A percentile compares a stretch with the other conserved stretches of the same genome.
Evolutionary conservation across 2,113 vertebrate species (phyloP).

Genomic region (Xiphophorus maculatus): DNA sequence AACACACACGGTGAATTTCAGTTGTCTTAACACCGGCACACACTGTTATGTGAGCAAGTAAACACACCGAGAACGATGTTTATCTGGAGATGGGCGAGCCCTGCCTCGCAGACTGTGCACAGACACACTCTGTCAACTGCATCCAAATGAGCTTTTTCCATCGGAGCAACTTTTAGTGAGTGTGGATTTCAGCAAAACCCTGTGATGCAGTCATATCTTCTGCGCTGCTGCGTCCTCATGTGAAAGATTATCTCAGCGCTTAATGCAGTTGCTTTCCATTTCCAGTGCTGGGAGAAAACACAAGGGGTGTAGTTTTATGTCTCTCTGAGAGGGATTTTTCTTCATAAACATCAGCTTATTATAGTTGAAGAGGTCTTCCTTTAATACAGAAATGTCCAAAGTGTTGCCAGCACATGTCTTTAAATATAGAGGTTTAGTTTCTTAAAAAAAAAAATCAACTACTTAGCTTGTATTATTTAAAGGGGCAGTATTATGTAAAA

Average conservation of each 20-base stretch:
- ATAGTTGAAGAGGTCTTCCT: neutral
- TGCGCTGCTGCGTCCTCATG: slow-evolving; percentile 26
- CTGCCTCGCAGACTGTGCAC: slow-evolving; percentile 36
- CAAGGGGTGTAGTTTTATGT: slow-evolving; percentile 2
- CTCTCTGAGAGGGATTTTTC: neutral
- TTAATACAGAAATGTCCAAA: neutral
- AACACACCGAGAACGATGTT: slow-evolving; percentile 17
- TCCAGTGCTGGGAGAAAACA: slow-evolving; percentile 9
- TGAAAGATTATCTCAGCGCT: slow-evolving; percentile 32
- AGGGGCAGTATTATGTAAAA: too few species aligned
- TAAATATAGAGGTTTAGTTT: too few species aligned
- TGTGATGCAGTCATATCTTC: slow-evolving; percentile 21
- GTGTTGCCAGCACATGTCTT: neutral
- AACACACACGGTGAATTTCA: slow-evolving; percentile 1
- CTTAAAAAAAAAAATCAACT: too few species aligned
- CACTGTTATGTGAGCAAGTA: slow-evolving; percentile 1
- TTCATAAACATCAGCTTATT: neutral
- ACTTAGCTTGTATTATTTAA: too few species aligned
- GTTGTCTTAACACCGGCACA: slow-evolving; percentile 12
- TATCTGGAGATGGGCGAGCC: slow-evolving; percentile 12
- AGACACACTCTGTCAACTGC: slow-evolving; percentile 28
- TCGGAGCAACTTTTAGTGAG: slow-evolving; percentile 27
- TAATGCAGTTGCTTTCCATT: slow-evolving; percentile 29
- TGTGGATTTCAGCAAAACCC: slow-evolving; percentile 27
- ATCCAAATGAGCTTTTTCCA: slow-evolving; percentile 47